phyloP scores from a whole-genome alignment of 2,797 vertebrate genomes.

The Melopsittacus undulatus region DNA sequence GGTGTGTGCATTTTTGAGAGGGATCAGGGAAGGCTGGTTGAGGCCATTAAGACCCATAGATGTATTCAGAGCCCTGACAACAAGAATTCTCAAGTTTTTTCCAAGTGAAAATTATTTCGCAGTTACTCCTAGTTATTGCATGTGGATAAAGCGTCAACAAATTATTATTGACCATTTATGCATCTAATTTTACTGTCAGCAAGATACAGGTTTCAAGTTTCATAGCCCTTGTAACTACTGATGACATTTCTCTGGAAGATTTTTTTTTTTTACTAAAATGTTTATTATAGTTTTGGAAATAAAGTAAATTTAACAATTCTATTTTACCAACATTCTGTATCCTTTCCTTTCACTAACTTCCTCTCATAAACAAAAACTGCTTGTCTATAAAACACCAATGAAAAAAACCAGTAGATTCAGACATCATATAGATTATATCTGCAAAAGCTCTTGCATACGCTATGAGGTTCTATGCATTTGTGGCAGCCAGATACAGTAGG shows the following conservation, averaged over 20 bases:
- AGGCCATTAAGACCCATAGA: not conserved
- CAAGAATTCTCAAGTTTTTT: not conserved
- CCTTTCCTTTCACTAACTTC: not conserved
- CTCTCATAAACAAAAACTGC: not conserved
- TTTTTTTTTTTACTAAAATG: not conserved
- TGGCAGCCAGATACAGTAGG: not conserved
- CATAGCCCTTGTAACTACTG: not conserved
- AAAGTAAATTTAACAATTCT: not conserved
- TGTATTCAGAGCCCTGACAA: not conserved
- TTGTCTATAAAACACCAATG: not conserved
- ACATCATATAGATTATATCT: not conserved
- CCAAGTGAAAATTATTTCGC: not conserved
- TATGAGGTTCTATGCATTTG: not conserved
- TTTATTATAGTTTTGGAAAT: not conserved
- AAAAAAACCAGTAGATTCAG: not conserved
- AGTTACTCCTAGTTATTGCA: not conserved
- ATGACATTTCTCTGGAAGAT: not conserved
- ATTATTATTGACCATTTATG: not conserved
- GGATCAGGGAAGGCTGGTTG: not conserved
- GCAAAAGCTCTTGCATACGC: not conserved
- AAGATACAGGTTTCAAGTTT: not conserved
- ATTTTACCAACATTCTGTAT: not conserved
- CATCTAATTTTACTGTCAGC: not conserved
- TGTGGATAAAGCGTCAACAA: not conserved
- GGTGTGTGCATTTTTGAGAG: not conserved